These are phyloP conservation scores for Dasyornis broadbenti DNA, from an alignment of 2,113 vertebrate genomes.

Conservation along the genomic window DNA sequence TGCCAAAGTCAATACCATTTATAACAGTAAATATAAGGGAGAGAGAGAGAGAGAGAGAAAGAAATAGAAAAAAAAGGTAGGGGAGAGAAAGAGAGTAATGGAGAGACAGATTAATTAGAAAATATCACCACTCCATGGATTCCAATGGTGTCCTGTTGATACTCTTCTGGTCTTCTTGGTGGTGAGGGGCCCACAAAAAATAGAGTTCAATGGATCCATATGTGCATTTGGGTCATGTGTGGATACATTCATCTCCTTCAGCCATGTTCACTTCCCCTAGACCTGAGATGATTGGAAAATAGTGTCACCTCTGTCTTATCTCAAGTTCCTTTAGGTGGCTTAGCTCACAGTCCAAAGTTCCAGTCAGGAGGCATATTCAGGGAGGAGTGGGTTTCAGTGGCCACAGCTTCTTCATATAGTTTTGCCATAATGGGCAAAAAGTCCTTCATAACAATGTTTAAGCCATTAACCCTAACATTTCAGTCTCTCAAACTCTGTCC, in stretches of 20 bases:
- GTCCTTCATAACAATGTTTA: not conserved
- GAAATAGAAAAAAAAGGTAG: too few relatives aligned
- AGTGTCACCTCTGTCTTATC: not conserved
- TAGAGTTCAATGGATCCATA: not conserved
- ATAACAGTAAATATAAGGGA: not conserved
- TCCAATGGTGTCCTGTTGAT: not conserved
- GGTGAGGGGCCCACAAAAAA: not conserved
- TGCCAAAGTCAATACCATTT: not conserved
- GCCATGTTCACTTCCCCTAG: not conserved
- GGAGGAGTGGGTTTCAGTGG: fast-evolving
- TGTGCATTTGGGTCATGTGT: not conserved
- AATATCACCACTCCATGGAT: not conserved
- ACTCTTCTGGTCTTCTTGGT: not conserved
- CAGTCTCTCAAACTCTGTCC: not conserved
- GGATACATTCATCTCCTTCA: not conserved
- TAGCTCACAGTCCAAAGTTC: not conserved
- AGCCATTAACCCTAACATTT: not conserved
- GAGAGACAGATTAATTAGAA: not conserved
- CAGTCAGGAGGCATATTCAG: not conserved
- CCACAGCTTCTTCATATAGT: fast-evolving
- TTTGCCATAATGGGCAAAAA: not conserved
- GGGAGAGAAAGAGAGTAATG: not conserved
- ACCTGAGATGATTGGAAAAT: not conserved
- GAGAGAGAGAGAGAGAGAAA: too few relatives aligned
- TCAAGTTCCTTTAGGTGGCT: not conserved